Base-by-base conservation (phyloP, 2,113 vertebrate species). In the Xiphophorus couchianus region DNA sequence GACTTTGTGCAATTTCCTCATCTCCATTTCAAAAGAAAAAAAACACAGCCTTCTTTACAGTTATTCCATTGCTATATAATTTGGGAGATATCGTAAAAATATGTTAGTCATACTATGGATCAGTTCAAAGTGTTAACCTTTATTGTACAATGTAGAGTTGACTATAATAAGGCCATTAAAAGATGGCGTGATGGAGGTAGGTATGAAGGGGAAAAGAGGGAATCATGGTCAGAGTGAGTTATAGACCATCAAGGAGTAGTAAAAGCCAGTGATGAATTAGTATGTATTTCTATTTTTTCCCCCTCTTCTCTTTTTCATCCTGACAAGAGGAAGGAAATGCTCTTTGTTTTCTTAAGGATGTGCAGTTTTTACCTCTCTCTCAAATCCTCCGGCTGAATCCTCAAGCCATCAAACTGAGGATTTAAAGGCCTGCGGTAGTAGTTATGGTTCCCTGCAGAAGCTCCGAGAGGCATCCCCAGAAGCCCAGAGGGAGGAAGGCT, bases 301-400 rank as follows among this genome's bases (percentile, higher is more conserved):
- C 62, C 9, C 66, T 54, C 78, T 70, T 73, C 71, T 30, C 84
- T 86, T 89, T 88, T 90, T 89, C 86, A 86, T 92, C 94, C 93
- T 95, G 95, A 96, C 95, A 95, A 80, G 78, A 90, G 93, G 94
- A 97, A 97, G 95, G 96, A 97, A 97, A 97, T 96, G 94, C 95
- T 93, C 81, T 88, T 90, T 97, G 94, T 97, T 98, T 97, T 96
- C 94, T 95, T 97, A 95, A 95, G 95, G 95, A 97, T 97, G 95
- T 96, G 95, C 95, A 96, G 96, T 97, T 96, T 98, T 97, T 58
- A 58, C 22, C 22, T 95, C 95, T 93, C 95, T 96, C 95, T 95
- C 85, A 94, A 95, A 96, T 94, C 93, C 94, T 96, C 91, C 51
- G 91, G 95, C 93, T 84, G 91, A 95, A 95, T 95, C 94, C 92